Percentiles rank a stretch among this genome's conserved stretches.
Conservation (phyloP, 2,888 invertebrate genomes). For the Mactromeris polynyma region DNA sequence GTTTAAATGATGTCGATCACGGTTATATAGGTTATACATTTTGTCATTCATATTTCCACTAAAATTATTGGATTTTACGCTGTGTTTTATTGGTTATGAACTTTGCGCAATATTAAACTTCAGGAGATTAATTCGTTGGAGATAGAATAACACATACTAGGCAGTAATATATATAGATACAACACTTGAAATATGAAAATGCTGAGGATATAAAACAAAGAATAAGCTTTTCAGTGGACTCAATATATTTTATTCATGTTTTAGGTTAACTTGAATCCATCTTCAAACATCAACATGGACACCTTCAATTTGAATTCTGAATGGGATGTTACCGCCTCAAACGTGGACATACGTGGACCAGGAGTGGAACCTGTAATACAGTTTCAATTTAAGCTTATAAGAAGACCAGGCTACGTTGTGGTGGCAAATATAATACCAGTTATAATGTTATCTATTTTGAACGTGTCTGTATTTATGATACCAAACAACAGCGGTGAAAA, state of each 20-base stretch:
- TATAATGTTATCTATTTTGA: neutral
- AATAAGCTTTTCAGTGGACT: no score
- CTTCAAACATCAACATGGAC: neutral
- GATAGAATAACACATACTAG: no score
- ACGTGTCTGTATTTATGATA: neutral
- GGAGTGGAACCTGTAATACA: neutral
- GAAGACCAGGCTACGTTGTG: neutral
- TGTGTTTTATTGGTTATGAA: no score
- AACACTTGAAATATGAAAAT: no score
- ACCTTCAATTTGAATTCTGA: neutral
- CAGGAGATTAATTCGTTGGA: no score
- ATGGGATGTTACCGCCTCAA: neutral
- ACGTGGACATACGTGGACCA: neutral
- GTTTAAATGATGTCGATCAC: no score
- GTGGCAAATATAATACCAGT: neutral
- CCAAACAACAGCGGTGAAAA: neutral
- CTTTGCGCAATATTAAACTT: no score
- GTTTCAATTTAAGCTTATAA: neutral
- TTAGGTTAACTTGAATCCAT: neutral
- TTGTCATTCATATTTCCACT: no score
- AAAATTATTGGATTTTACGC: no score
- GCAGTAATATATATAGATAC: no score
- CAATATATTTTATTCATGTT: neutral
- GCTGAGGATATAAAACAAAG: no score
- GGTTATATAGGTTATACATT: no score